Base-by-base conservation (phyloP, 1,140 invertebrate species). In the Scaptomyza pallida region DNA sequence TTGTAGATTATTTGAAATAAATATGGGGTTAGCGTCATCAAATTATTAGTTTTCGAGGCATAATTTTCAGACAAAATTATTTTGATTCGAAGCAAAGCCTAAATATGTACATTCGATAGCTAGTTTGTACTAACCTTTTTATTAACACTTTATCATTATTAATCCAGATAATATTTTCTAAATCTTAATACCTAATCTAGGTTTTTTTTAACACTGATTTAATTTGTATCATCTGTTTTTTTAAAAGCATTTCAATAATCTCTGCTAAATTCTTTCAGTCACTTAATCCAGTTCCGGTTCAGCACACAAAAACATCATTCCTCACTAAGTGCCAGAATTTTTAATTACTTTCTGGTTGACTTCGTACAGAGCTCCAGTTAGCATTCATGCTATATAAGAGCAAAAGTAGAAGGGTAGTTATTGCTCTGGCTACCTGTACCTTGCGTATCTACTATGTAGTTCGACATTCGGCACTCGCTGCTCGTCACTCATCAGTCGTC, bases 401-500 rank as follows among this genome's bases (percentile, higher is more conserved):
- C 2, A 30, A 30, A 8, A 8, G 26, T 30, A 30, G 23, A 26
- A 26, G 23, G 26, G 26, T 8, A 30, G 6, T 30, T 2, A 9
- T 30, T 72, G 45, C 12, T n/a, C n/a, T 30, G 76, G 45, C 12
- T n/a, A 37, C 33, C 33, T 37, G n/a, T 37, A 37, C n/a, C 1
- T 5, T 37, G 3, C n/a, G 33, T 52, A 47, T 47, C 17, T 52
- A n/a, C n/a, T n/a, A n/a, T n/a, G n/a, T n/a, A 44, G 30, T 45
- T 56, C 45, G n/a, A n/a, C 40, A 65, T 26, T 52, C 54, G 70
- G 70, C 74, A 77, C 73, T 62, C 69, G 73, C 69, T 56, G 74
- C 57, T 73, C 35, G 45, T 10, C 40, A 54, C 3, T 40, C 37
- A 21, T 12, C 23, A 19, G 52, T 56, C 63, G 57, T 68, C 64